Evolutionary conservation across 2,113 vertebrate genomes (phyloP).

Genomic region (Austrofundulus limnaeus): DNA sequence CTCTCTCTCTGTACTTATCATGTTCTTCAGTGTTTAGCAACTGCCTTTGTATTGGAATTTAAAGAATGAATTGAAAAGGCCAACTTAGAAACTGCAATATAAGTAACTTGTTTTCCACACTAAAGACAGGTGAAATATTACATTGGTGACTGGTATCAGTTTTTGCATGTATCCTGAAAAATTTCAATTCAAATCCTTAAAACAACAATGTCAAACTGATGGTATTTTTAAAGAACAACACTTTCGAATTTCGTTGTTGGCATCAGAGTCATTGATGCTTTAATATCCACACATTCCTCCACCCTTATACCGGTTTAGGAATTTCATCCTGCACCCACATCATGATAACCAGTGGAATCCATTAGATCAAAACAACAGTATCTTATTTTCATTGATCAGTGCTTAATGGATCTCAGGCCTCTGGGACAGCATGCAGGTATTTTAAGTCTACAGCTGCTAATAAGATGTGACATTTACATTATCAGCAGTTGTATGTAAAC

Average conservation of each 20-base stretch:
- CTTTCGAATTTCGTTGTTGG: not conserved
- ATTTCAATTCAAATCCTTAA: not conserved
- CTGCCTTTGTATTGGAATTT: conserved; percentile 67
- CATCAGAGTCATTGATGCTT: not conserved
- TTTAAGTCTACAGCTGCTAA: conserved; percentile 54
- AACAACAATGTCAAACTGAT: not conserved
- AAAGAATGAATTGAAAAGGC: conserved; percentile 49
- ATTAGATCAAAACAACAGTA: conserved; percentile 57
- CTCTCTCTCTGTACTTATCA: conserved; percentile 39
- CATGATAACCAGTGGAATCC: conserved; percentile 46
- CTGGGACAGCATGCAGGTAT: conserved; percentile 34
- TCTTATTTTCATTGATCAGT: conserved; percentile 63
- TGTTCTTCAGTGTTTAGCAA: conserved; percentile 55
- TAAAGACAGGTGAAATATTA: conserved; percentile 24
- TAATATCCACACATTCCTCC: not conserved
- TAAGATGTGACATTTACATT: conserved; percentile 62
- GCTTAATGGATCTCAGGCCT: conserved; percentile 54
- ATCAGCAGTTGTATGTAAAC: conserved; percentile 66
- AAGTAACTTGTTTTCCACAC: conserved; percentile 23
- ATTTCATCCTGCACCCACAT: conserved; percentile 24
- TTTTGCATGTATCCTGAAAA: conserved; percentile 2
- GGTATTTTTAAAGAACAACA: not conserved
- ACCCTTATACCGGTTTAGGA: not conserved
- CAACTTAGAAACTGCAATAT: conserved; percentile 12
- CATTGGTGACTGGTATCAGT: conserved; percentile 6